Conservation (phyloP, 2,888 invertebrate genomes). For the Nomada ruficornis region DNA sequence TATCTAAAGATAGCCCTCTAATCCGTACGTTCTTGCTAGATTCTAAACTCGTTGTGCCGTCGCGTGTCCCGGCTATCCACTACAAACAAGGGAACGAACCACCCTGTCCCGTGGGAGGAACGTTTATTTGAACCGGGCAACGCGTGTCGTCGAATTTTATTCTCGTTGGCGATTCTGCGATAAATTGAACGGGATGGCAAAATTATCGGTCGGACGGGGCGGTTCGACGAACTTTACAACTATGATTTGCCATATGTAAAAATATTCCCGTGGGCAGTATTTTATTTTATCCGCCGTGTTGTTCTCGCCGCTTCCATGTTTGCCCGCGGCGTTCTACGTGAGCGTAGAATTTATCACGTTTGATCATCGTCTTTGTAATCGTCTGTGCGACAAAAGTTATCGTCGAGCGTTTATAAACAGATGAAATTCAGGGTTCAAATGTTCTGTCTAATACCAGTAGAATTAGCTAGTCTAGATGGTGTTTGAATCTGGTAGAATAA, state of each 20-base stretch:
- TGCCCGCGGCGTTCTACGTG: not conserved
- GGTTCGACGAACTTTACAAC: not conserved
- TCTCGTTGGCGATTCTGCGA: too few relatives aligned
- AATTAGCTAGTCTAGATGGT: too few relatives aligned
- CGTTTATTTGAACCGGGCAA: slow-evolving; percentile 30
- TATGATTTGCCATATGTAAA: not conserved
- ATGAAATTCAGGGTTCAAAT: too few relatives aligned
- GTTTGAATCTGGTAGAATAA: too few relatives aligned
- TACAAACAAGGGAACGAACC: slow-evolving; percentile 40
- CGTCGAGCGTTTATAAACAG: too few relatives aligned
- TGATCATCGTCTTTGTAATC: not conserved
- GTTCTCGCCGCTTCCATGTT: not conserved
- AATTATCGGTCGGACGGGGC: not conserved
- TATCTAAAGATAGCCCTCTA: slow-evolving; percentile 76
- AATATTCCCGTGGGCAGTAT: slow-evolving; percentile 5
- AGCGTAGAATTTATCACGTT: not conserved
- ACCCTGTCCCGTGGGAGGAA: slow-evolving; percentile 20
- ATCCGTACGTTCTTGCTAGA: slow-evolving; percentile 67
- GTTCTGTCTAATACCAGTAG: too few relatives aligned
- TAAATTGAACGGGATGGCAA: too few relatives aligned
- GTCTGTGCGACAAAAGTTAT: not conserved
- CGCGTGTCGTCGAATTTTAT: not conserved
- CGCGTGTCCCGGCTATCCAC: slow-evolving; percentile 57
- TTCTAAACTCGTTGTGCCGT: slow-evolving; percentile 63
- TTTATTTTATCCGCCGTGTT: not conserved